phyloP scores from a whole-genome alignment of 1,140 invertebrate genomes.

The Pogonomyrmex californicus region DNA sequence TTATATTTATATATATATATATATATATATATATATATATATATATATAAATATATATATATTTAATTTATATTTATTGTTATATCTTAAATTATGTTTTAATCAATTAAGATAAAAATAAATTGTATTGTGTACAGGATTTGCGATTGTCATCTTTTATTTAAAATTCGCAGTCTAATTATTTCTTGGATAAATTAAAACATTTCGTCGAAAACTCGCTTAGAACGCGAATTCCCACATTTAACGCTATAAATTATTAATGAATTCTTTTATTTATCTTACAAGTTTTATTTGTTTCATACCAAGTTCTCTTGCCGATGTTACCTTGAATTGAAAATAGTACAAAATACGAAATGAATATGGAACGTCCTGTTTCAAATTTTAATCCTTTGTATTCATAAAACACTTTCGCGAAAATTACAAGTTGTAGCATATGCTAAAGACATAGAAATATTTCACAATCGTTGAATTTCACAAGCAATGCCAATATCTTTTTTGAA shows the following conservation, averaged over 20 bases:
- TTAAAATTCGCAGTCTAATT: neutral
- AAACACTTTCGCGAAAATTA: neutral
- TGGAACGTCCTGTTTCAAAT: neutral
- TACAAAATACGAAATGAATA: neutral
- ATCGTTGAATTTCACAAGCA: neutral
- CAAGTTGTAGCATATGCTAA: neutral
- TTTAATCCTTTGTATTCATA: neutral
- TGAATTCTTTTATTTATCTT: neutral
- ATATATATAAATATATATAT: no score
- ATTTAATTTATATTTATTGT: neutral
- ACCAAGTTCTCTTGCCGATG: neutral
- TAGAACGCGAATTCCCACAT: neutral
- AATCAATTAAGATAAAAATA: neutral
- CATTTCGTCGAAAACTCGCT: neutral
- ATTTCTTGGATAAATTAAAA: constrained; percentile 3
- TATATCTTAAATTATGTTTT: neutral
- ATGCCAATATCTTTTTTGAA: neutral
- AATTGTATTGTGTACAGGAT: neutral
- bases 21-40: no score
- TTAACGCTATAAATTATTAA: neutral
- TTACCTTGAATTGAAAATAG: neutral
- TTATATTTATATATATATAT: neutral
- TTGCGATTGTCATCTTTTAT: neutral
- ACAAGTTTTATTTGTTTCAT: neutral
- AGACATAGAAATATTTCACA: constrained; percentile 32